A percentile compares a stretch with the other conserved stretches of the same genome.
phyloP scores from a whole-genome alignment of 2,888 invertebrate species.

The Eupithecia subumbrata region DNA sequence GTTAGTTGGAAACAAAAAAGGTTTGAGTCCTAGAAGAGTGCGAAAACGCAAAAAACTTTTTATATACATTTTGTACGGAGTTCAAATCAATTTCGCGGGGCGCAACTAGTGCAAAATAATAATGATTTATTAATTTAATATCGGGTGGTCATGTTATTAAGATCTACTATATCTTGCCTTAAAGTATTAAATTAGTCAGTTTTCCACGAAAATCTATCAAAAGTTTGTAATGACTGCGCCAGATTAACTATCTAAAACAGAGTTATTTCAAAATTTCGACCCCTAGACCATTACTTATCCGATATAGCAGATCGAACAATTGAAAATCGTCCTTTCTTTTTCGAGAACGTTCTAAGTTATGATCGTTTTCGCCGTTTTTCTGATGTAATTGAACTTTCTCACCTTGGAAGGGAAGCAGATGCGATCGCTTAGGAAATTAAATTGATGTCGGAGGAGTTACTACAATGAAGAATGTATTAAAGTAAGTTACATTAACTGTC shows the following conservation, averaged over 20 bases:
- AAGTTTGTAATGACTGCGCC: too few relatives aligned
- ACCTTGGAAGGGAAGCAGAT: conserved; percentile 2
- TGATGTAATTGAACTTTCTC: conserved; percentile 14
- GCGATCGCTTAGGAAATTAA: conserved; percentile 6
- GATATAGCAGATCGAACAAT: neutral
- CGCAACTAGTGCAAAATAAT: too few relatives aligned
- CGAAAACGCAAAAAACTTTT: too few relatives aligned
- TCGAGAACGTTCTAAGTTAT: neutral
- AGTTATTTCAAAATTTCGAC: neutral
- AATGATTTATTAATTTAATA: too few relatives aligned
- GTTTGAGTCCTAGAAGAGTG: too few relatives aligned
- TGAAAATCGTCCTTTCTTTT: conserved; percentile 4
- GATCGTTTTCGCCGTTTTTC: conserved; percentile 9
- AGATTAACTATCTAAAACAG: neutral
- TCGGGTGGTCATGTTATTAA: too few relatives aligned
- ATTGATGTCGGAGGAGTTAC: neutral
- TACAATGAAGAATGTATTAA: neutral
- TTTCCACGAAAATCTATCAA: too few relatives aligned
- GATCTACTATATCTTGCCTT: too few relatives aligned
- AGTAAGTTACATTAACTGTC: neutral
- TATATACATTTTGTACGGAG: too few relatives aligned
- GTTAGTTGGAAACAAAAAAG: too few relatives aligned
- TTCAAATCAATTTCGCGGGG: too few relatives aligned
- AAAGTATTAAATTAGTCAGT: too few relatives aligned
- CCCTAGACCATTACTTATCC: neutral